Evolutionary conservation across 2,113 vertebrate species (phyloP).

Genomic region (Leuciscus idus): DNA sequence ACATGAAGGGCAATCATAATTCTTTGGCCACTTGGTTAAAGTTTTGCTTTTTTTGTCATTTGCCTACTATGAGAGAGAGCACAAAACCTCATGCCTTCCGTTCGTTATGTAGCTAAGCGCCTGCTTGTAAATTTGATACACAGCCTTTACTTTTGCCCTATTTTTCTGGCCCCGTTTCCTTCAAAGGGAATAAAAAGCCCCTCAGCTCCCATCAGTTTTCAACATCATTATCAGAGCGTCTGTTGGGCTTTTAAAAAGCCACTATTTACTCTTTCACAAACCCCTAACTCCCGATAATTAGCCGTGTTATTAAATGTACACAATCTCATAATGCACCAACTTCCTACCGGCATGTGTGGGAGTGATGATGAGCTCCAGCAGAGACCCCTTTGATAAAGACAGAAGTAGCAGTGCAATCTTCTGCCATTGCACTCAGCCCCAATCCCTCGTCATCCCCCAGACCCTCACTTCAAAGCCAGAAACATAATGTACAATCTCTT

Average conservation of each 20-base stretch:
- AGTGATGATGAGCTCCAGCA: slow-evolving; percentile 80
- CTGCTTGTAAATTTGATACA: slow-evolving; percentile 50
- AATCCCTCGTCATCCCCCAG: slow-evolving; percentile 89
- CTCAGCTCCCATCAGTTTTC: slow-evolving; percentile 64
- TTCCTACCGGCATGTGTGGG: slow-evolving; percentile 76
- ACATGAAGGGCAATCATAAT: slow-evolving; percentile 12
- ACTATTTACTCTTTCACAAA: slow-evolving; percentile 70
- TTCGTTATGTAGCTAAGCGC: slow-evolving; percentile 46
- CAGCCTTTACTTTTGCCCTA: slow-evolving; percentile 43
- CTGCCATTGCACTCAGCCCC: slow-evolving; percentile 88
- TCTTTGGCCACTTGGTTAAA: slow-evolving; percentile 32
- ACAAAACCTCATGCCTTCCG: slow-evolving; percentile 32
- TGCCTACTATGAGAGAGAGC: slow-evolving; percentile 39
- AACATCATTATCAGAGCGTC: slow-evolving; percentile 57
- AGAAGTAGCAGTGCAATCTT: slow-evolving; percentile 86
- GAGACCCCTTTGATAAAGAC: slow-evolving; percentile 88
- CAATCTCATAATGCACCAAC: slow-evolving; percentile 79
- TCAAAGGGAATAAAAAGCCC: slow-evolving; percentile 57
- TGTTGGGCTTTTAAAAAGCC: slow-evolving; percentile 60
- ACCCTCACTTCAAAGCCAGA: slow-evolving; percentile 99
- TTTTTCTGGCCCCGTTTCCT: slow-evolving; percentile 28
- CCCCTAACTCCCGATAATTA: slow-evolving; percentile 75
- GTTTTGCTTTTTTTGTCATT: slow-evolving; percentile 41
- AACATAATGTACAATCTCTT: slow-evolving; percentile 99
- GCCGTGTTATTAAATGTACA: slow-evolving; percentile 80